These are phyloP conservation scores for Sesamia nonagrioides DNA, from an alignment of 1,140 invertebrate genomes.

Conservation along the genomic window DNA sequence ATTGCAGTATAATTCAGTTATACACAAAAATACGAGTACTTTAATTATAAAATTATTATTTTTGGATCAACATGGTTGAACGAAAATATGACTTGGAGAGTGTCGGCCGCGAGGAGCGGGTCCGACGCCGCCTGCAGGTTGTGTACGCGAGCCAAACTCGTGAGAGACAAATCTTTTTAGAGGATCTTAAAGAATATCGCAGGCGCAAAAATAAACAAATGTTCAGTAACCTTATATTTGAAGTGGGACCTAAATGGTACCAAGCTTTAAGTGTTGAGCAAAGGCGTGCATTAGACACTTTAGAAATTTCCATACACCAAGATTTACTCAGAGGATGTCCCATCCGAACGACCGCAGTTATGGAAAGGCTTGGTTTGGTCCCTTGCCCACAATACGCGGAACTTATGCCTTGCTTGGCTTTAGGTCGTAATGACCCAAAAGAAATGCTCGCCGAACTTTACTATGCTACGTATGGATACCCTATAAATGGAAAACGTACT, in stretches of 20 bases:
- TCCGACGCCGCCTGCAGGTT: conserved; percentile 64
- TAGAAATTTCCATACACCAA: conserved; percentile 75
- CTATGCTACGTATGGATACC: conserved; percentile 67
- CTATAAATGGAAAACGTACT: conserved; percentile 68
- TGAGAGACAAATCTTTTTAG: conserved; percentile 75
- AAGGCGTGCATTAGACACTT: conserved; percentile 68
- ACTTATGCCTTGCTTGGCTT: conserved; percentile 72
- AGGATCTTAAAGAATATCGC: conserved; percentile 74
- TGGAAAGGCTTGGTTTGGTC: conserved; percentile 69
- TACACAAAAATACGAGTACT: conserved; percentile 15
- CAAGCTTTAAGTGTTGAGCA: conserved; percentile 77
- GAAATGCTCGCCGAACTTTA: conserved; percentile 78
- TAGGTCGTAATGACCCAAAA: conserved; percentile 75
- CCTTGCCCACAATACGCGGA: conserved; percentile 69
- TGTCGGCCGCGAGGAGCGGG: conserved; percentile 61
- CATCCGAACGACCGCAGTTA: conserved; percentile 61
- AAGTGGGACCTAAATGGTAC: conserved; percentile 79
- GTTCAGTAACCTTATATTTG: conserved; percentile 59
- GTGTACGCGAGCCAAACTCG: conserved; percentile 69
- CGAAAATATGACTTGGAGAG: conserved; percentile 54
- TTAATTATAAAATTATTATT: conserved; percentile 46
- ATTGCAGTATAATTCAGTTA: conserved; percentile 61
- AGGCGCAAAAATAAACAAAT: conserved; percentile 60
- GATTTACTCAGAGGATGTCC: conserved; percentile 78
- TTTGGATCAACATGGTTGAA: conserved; percentile 33